phyloP scores from a whole-genome alignment of 1,140 invertebrate species.

The Diachasma alloeum region DNA sequence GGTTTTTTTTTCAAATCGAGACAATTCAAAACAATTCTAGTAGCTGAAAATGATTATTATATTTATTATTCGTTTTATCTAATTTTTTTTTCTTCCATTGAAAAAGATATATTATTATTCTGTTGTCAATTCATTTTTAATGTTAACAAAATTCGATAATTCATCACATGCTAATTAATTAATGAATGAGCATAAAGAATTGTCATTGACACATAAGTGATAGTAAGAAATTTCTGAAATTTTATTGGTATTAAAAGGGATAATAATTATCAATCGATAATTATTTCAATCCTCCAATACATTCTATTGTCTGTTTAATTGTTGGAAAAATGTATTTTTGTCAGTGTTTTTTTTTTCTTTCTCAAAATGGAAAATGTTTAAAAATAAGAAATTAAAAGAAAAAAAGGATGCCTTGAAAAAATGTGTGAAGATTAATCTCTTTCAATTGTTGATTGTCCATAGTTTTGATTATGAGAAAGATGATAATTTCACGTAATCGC shows the following conservation, averaged over 20 bases:
- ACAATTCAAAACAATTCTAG: background rate
- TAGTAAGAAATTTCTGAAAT: background rate
- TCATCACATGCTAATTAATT: background rate
- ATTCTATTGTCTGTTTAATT: background rate
- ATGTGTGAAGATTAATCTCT: background rate
- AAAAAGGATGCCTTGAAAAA: background rate
- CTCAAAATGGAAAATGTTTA: background rate
- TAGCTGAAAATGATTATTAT: background rate
- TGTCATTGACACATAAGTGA: background rate
- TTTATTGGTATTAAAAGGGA: background rate
- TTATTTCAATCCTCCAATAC: no score
- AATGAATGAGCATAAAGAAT: background rate
- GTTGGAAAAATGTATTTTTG: background rate
- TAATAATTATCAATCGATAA: background rate
- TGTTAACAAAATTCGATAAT: background rate
- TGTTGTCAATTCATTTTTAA: background rate
- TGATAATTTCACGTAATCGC: background rate
- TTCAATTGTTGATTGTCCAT: background rate
- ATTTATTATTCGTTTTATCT: background rate
- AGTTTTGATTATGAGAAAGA: background rate
- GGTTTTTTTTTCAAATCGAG: no score
- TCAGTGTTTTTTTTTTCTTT: background rate
- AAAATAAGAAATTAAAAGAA: background rate
- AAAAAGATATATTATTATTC: background rate
- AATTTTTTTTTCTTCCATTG: background rate